Evolutionary conservation across 2,797 vertebrate genomes (phyloP).

Genomic region (Protosalanx chinensis): DNA sequence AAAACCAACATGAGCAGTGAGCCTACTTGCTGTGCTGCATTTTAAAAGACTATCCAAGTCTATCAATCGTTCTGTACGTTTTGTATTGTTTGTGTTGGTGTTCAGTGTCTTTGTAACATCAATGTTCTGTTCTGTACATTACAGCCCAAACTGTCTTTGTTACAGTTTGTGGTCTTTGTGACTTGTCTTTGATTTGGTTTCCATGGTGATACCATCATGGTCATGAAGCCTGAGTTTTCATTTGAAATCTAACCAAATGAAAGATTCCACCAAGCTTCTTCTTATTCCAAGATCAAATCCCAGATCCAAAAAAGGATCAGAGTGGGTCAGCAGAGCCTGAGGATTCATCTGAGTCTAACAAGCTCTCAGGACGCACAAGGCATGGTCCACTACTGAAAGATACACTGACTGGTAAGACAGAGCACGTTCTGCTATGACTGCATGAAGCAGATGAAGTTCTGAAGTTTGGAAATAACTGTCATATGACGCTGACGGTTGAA

Average conservation of each 20-base stretch:
- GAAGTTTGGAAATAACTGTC: neutral
- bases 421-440: constrained; percentile 1
- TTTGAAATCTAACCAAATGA: neutral
- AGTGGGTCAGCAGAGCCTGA: constrained; percentile 10
- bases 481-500: neutral
- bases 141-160: no score
- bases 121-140: neutral
- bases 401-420: constrained; percentile 41
- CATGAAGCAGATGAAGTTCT: constrained; percentile 10
- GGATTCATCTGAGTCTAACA: constrained; percentile 22
- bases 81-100: neutral
- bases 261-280: neutral
- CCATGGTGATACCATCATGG: neutral
- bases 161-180: neutral
- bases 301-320: constrained; percentile 23
- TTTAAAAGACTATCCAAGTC: no score
- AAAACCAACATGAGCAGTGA: no score
- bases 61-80: no score
- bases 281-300: neutral
- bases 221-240: neutral
- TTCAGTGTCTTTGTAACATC: neutral
- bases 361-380: neutral
- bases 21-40: no score
- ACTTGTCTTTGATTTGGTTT: neutral
- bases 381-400: constrained; percentile 42